Conservation (phyloP, 2,888 invertebrate genomes). For the Amorpha juglandis region DNA sequence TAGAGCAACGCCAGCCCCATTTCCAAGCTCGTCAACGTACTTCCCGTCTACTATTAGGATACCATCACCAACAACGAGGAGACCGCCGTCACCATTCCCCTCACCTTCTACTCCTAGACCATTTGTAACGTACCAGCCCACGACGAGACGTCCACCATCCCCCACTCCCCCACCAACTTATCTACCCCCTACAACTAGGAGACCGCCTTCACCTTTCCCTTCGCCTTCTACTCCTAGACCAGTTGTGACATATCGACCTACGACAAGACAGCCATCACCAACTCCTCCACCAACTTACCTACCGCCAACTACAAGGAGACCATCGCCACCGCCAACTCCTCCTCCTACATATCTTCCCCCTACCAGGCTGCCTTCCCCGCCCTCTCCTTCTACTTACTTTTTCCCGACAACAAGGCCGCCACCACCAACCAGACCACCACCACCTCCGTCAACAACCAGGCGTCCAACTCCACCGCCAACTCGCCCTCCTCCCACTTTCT, state of each 20-base stretch:
- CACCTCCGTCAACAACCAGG: conserved; percentile 39
- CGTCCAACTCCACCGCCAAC: conserved; percentile 31
- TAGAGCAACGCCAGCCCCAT: conserved; percentile 30
- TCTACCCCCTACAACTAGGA: conserved; percentile 32
- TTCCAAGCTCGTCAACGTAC: conserved; percentile 4
- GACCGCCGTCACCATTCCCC: conserved; percentile 33
- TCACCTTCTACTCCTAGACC: conserved; percentile 37
- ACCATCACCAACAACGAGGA: conserved; percentile 34
- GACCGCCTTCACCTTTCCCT: conserved; percentile 32
- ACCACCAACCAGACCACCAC: conserved; percentile 30
- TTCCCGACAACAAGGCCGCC: conserved; percentile 34
- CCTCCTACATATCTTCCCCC: conserved; percentile 30
- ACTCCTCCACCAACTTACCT: conserved; percentile 31
- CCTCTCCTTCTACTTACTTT: too few species aligned
- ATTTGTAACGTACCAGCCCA: conserved; percentile 38
- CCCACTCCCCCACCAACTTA: conserved; percentile 31
- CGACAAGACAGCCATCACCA: conserved; percentile 31
- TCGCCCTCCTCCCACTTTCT: conserved; percentile 35
- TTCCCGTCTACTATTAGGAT: conserved; percentile 26
- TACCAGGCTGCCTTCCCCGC: conserved; percentile 32
- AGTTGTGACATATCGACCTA: conserved; percentile 37
- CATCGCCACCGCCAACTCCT: conserved; percentile 32
- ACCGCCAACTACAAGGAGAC: conserved; percentile 33
- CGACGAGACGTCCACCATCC: conserved; percentile 30
- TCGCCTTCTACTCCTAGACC: conserved; percentile 36